phyloP scores from a whole-genome alignment of 2,797 vertebrate genomes.

The Erethizon dorsatum region DNA sequence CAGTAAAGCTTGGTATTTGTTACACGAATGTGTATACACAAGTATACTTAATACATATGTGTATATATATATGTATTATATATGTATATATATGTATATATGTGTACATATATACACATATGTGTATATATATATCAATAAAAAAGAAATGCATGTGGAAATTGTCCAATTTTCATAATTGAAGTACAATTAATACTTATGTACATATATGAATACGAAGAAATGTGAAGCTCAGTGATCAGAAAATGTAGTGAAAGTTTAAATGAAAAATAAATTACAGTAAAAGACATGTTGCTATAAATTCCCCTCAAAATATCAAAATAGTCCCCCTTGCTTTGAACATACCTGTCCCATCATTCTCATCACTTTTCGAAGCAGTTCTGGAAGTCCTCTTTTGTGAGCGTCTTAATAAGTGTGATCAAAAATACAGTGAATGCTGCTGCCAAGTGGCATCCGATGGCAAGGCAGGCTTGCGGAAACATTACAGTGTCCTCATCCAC shows the following conservation, averaged over 20 bases:
- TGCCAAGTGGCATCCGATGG: neutral
- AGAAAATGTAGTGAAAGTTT: neutral
- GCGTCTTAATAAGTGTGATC: neutral
- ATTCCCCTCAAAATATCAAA: neutral
- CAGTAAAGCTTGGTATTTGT: neutral
- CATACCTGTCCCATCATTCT: neutral
- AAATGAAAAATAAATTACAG: neutral
- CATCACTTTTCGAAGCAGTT: neutral
- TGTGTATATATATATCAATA: neutral
- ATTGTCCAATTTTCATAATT: neutral
- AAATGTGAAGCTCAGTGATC: constrained; percentile 78
- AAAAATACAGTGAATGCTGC: neutral
- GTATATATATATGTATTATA: neutral
- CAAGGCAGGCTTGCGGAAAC: neutral
- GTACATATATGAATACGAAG: neutral
- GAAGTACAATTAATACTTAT: neutral
- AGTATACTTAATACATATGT: neutral
- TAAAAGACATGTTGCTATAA: neutral
- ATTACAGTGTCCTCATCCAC: neutral
- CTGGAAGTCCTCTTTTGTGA: neutral
- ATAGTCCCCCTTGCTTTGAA: neutral
- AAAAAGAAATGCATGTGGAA: neutral
- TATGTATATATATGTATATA: neutral
- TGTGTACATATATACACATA: too few relatives aligned
- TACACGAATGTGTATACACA: neutral